phyloP scores from a whole-genome alignment of 2,797 vertebrate species.

The Aulostomus chinensis region DNA sequence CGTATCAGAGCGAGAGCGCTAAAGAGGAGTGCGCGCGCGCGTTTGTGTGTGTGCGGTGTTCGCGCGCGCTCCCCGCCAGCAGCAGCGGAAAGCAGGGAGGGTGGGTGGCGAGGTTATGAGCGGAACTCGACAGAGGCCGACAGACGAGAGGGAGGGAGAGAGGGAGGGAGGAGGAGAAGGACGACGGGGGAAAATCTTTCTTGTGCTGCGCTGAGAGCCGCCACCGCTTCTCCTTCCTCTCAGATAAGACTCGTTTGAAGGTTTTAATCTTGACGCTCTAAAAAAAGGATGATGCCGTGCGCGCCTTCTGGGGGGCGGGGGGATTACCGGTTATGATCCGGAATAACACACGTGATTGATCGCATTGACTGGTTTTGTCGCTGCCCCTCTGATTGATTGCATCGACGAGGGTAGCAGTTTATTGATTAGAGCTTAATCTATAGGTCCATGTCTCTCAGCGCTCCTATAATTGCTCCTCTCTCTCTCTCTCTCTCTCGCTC shows the following conservation, averaged over 20 bases:
- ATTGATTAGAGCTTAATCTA: slow-evolving; percentile 72
- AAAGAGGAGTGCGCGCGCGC: slow-evolving; percentile 30
- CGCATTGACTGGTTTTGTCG: slow-evolving; percentile 50
- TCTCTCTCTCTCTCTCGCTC: slow-evolving; percentile 5
- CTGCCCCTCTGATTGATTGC: slow-evolving; percentile 54
- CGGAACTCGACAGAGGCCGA: slow-evolving; percentile 77
- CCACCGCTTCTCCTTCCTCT: slow-evolving; percentile 67
- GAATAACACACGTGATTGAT: slow-evolving; percentile 52
- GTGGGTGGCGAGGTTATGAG: slow-evolving; percentile 77
- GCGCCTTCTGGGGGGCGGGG: slow-evolving; percentile 1
- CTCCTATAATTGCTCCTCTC: slow-evolving; percentile 46
- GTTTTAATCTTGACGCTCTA: slow-evolving; percentile 64
- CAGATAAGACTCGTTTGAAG: slow-evolving; percentile 66
- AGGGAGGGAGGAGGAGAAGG: neutral
- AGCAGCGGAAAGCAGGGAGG: slow-evolving; percentile 71
- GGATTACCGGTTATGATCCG: slow-evolving; percentile 14
- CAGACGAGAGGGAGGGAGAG: slow-evolving; percentile 60
- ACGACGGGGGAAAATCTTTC: slow-evolving; percentile 36
- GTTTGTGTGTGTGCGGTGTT: slow-evolving; percentile 5
- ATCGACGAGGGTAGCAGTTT: slow-evolving; percentile 67
- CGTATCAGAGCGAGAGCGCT: slow-evolving; percentile 38
- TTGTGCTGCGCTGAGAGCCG: slow-evolving; percentile 70
- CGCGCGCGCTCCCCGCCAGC: slow-evolving; percentile 55
- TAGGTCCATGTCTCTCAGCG: slow-evolving; percentile 55
- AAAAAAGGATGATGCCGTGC: slow-evolving; percentile 17